A percentile compares a stretch with the other conserved stretches of the same genome.
These are phyloP conservation scores for Tetramorium parvispinum DNA, from an alignment of 1,140 invertebrate genomes.

Conservation along the genomic window DNA sequence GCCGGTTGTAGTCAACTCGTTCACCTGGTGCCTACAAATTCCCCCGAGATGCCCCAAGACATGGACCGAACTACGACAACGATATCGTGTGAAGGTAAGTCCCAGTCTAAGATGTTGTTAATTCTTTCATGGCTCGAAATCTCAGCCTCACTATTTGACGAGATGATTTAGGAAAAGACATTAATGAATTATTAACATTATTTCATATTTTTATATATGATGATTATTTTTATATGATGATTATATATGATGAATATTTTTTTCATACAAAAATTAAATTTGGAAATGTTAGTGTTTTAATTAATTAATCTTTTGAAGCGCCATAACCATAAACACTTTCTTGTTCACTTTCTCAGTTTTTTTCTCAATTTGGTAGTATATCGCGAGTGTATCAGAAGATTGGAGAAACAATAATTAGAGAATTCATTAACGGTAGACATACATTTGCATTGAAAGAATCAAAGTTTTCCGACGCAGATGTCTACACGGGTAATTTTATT, in stretches of 20 bases:
- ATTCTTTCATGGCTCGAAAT: background rate
- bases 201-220: background rate
- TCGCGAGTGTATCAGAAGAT: background rate
- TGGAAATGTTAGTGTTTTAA: background rate
- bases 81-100: constrained; percentile 79
- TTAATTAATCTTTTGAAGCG: background rate
- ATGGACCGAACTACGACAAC: constrained; percentile 87
- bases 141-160: background rate
- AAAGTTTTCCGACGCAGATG: background rate
- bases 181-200: background rate
- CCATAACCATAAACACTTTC: too few relatives aligned
- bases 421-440: background rate
- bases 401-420: background rate
- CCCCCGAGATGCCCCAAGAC: constrained; percentile 89
- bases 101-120: background rate
- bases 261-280: background rate
- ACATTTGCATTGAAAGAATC: background rate
- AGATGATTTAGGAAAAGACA: background rate
- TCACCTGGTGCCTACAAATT: constrained; percentile 90
- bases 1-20: constrained; percentile 88
- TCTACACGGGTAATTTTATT: constrained; percentile 15
- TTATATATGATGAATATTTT: background rate
- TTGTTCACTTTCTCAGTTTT: background rate
- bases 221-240: constrained; percentile 9
- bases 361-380: background rate